Conservation (phyloP, 2,797 vertebrate species). For the Denticeps clupeoides region DNA sequence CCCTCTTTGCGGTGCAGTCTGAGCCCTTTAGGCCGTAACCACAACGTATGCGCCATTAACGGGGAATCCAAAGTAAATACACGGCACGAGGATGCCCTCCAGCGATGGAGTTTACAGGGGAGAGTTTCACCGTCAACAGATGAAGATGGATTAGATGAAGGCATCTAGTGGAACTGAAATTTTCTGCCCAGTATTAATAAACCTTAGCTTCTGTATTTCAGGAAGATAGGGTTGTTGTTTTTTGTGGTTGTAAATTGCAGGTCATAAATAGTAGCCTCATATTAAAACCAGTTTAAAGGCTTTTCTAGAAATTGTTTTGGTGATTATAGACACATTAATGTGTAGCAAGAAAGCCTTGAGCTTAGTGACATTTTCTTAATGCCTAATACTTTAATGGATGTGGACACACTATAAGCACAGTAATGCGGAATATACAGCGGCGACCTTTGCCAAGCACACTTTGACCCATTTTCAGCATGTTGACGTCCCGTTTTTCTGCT, state of each 20-base stretch:
- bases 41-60: neutral
- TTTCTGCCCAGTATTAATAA: neutral
- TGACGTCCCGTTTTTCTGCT: too few species aligned
- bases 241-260: neutral
- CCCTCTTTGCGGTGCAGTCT: conserved; percentile 2
- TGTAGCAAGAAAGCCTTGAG: too few species aligned
- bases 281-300: neutral
- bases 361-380: too few species aligned
- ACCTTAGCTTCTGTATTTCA: neutral
- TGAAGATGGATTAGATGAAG: neutral
- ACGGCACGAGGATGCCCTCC: neutral
- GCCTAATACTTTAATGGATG: neutral
- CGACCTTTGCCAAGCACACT: neutral
- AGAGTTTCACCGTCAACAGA: neutral
- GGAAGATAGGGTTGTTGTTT: neutral
- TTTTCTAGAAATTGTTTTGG: too few species aligned
- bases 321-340: too few species aligned
- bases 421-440: neutral
- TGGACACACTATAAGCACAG: neutral
- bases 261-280: neutral
- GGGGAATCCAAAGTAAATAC: neutral
- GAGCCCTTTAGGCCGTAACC: neutral
- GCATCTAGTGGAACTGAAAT: neutral
- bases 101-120: neutral
- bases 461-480: too few species aligned